A percentile compares a stretch with the other conserved stretches of the same genome.
phyloP scores from a whole-genome alignment of 1,140 invertebrate genomes.

The Oncopodura yosiiana region DNA sequence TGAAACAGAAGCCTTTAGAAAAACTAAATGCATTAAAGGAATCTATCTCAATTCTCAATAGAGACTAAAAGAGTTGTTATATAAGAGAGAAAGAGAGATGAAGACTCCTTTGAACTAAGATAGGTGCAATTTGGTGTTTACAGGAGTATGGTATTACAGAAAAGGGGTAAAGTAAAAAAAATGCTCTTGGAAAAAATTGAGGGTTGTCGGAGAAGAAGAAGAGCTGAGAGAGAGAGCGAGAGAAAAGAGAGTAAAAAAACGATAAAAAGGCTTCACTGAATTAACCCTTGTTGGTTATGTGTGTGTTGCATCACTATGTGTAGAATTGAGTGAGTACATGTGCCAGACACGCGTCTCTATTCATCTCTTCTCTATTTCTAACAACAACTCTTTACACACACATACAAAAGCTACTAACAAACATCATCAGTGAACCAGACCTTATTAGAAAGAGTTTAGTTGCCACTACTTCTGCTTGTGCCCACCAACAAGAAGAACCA shows the following conservation, averaged over 20 bases:
- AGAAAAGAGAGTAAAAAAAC: constrained; percentile 11
- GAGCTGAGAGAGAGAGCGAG: constrained; percentile 16
- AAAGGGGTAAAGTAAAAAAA: constrained; percentile 18
- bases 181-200: neutral
- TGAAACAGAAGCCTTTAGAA: neutral
- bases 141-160: constrained; percentile 31
- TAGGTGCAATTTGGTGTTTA: constrained; percentile 34
- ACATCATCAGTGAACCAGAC: no score
- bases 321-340: constrained; percentile 30
- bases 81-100: neutral
- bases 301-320: no score
- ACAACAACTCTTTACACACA: no score
- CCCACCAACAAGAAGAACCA: no score
- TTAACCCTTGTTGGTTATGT: constrained; percentile 35
- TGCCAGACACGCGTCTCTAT: constrained; percentile 35
- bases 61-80: no score
- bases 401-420: no score
- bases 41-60: no score
- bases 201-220: constrained; percentile 13
- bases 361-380: constrained; percentile 5
- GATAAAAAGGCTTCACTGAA: constrained; percentile 32
- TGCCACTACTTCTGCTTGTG: no score
- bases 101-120: neutral
- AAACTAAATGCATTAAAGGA: neutral
- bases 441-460: no score